These are phyloP conservation scores for Ormia ochracea DNA, from an alignment of 2,888 invertebrate genomes.

Conservation along the genomic window DNA sequence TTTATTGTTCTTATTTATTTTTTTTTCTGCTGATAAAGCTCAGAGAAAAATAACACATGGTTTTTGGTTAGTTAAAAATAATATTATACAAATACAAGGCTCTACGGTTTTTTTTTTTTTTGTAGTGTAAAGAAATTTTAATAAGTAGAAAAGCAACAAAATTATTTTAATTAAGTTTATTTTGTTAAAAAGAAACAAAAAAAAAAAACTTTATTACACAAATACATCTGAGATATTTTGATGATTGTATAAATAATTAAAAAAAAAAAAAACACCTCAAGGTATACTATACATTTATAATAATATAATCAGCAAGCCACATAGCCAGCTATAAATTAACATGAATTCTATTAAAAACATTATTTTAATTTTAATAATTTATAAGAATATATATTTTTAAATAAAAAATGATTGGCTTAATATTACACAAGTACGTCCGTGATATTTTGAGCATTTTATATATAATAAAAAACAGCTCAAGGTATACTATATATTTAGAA, in stretches of 20 bases:
- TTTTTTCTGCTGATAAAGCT: constrained; percentile 16
- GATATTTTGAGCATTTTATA: no score
- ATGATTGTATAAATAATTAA: not conserved
- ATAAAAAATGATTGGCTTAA: no score
- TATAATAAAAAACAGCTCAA: no score
- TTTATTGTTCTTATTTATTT: no score
- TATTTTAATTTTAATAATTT: no score
- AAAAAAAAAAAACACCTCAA: not conserved
- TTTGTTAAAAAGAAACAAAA: not conserved
- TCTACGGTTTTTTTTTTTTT: not conserved
- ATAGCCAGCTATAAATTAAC: no score
- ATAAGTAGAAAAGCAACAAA: constrained; percentile 17
- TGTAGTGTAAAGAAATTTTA: not conserved
- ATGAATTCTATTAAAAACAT: no score
- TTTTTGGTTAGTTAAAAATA: constrained; percentile 45
- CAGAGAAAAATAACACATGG: constrained; percentile 48
- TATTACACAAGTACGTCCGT: no score
- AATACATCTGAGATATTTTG: constrained; percentile 18
- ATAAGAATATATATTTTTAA: no score
- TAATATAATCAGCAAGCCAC: no score
- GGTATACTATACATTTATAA: no score
- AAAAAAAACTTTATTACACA: not conserved
- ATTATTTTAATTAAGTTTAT: constrained; percentile 51
- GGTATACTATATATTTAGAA: no score
- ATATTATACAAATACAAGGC: constrained; percentile 13